Percentiles rank a stretch among this genome's conserved stretches.
These are phyloP conservation scores for Clarias pachynema DNA, from an alignment of 2,797 vertebrate genomes.

Conservation along the genomic window DNA sequence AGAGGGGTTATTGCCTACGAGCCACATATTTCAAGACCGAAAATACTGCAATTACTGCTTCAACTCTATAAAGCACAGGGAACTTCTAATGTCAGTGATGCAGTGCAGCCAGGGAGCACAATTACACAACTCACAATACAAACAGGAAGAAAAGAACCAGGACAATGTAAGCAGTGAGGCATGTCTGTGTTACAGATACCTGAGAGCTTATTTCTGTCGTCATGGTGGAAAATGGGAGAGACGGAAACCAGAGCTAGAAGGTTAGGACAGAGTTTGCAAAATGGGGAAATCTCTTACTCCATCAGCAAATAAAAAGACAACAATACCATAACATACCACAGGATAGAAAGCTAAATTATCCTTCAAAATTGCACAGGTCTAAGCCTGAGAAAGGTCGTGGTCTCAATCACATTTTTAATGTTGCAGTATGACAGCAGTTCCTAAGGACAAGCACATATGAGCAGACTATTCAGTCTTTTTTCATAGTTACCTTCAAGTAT, in stretches of 20 bases:
- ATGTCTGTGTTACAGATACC: slow-evolving; percentile 33
- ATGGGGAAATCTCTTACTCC: background rate
- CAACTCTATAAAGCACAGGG: background rate
- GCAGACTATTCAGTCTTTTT: background rate
- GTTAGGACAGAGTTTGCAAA: background rate
- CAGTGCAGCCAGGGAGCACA: background rate
- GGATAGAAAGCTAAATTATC: background rate
- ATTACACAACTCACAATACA: background rate
- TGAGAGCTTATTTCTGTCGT: slow-evolving; percentile 32
- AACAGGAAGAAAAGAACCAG: slow-evolving; percentile 1
- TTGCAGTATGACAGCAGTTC: background rate
- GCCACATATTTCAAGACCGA: background rate
- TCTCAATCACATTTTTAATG: background rate
- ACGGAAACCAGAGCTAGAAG: slow-evolving; percentile 42
- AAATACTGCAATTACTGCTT: background rate
- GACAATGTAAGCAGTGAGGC: slow-evolving; percentile 44
- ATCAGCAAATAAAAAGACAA: background rate
- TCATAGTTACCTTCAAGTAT: background rate
- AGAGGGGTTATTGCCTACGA: background rate
- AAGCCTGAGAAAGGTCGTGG: background rate
- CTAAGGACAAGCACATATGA: background rate
- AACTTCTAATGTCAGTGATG: background rate
- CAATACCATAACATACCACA: background rate
- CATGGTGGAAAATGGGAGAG: slow-evolving; percentile 39
- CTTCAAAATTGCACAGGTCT: background rate